A percentile compares a stretch with the other conserved stretches of the same genome.
phyloP scores from a whole-genome alignment of 2,113 vertebrate species.

The Alligator mississippiensis region DNA sequence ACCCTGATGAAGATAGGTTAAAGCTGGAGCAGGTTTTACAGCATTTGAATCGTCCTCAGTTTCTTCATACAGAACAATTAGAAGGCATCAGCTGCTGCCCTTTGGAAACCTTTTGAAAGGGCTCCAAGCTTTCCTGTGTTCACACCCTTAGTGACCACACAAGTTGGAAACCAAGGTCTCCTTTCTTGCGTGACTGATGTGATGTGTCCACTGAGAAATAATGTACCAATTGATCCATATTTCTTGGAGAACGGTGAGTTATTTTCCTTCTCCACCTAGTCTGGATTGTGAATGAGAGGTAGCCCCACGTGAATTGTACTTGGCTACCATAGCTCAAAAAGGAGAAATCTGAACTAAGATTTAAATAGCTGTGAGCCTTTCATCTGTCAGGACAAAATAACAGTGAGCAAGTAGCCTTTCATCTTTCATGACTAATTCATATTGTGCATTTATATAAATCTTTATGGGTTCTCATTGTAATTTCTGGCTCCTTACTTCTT shows the following conservation, averaged over 20 bases:
- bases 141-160: not conserved
- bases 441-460: conserved; percentile 25
- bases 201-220: not conserved
- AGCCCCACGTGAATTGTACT: not conserved
- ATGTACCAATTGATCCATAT: not conserved
- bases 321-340: not conserved
- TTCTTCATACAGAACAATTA: too few relatives aligned
- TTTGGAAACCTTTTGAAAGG: too few relatives aligned
- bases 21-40: too few relatives aligned
- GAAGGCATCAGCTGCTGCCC: too few relatives aligned
- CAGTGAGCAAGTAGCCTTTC: conserved; percentile 23
- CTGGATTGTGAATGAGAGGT: not conserved
- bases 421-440: conserved; percentile 41
- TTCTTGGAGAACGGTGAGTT: conserved; percentile 9
- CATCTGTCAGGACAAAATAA: conserved; percentile 33
- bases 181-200: not conserved
- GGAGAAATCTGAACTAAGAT: conserved; percentile 34
- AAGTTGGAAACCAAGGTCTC: not conserved
- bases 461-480: conserved; percentile 2
- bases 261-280: conserved; percentile 9
- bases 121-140: too few relatives aligned
- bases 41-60: too few relatives aligned
- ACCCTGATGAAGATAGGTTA: too few relatives aligned
- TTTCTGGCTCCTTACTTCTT: conserved; percentile 20
- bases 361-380: conserved; percentile 21